phyloP scores from a whole-genome alignment of 2,113 vertebrate species.

The Pseudopodoces humilis region DNA sequence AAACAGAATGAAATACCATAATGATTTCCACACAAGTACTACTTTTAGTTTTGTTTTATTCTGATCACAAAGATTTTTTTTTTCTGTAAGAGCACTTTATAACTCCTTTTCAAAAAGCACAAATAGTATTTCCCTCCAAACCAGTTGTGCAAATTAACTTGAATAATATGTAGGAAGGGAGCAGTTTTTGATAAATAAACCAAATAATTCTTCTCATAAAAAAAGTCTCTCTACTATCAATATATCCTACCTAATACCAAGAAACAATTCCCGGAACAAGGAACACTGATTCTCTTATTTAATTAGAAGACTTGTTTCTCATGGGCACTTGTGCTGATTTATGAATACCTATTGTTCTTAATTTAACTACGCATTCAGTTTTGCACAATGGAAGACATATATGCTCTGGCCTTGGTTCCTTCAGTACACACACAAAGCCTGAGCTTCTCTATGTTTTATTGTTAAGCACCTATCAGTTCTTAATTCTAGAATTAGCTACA shows the following conservation, averaged over 20 bases:
- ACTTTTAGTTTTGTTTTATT: neutral
- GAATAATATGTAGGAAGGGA: neutral
- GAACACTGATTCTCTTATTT: conserved; percentile 66
- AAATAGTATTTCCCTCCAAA: neutral
- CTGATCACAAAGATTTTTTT: neutral
- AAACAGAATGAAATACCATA: neutral
- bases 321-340: conserved; percentile 53
- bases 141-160: neutral
- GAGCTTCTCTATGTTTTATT: neutral
- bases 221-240: neutral
- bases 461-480: neutral
- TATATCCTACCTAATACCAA: conserved; percentile 30
- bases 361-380: conserved; percentile 63
- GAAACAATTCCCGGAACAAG: conserved; percentile 68
- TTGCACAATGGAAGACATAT: conserved; percentile 56
- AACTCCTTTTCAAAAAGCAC: neutral
- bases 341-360: conserved; percentile 74
- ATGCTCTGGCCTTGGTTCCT: neutral
- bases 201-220: neutral
- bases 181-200: neutral
- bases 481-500: neutral
- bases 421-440: neutral
- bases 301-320: conserved; percentile 71
- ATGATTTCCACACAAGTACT: neutral
- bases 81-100: neutral